A percentile compares a stretch with the other conserved stretches of the same genome.
phyloP scores from a whole-genome alignment of 2,888 invertebrate genomes.

The Drosophila cognata region DNA sequence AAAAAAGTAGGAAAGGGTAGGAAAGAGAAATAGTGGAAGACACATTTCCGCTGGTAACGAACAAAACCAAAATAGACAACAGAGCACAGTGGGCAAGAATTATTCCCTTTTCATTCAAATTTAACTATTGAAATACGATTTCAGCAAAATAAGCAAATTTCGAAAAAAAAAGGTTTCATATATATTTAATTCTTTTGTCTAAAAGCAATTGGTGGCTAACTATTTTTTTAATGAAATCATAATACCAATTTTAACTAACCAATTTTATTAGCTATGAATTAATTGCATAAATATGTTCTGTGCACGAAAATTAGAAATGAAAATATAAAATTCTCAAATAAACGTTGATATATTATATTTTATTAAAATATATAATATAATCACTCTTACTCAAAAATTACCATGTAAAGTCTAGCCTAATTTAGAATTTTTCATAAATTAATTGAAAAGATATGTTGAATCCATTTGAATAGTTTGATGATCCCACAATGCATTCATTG shows the following conservation, averaged over 20 bases:
- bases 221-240: neutral
- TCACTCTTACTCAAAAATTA: neutral
- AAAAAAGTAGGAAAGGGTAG: neutral
- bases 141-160: neutral
- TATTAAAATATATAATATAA: neutral
- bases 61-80: constrained; percentile 77
- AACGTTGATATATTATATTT: neutral
- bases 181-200: neutral
- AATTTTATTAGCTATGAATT: neutral
- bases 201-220: neutral
- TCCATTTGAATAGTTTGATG: neutral
- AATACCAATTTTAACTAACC: neutral
- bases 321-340: neutral
- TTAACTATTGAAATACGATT: neutral
- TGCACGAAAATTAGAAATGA: neutral
- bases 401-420: neutral
- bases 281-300: neutral
- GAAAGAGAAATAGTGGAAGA: constrained; percentile 60
- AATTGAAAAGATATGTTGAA: neutral
- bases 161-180: neutral
- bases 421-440: neutral
- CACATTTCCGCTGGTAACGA: constrained; percentile 73
- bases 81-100: constrained; percentile 44
- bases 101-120: neutral
- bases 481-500: constrained; percentile 44